Base-by-base conservation (phyloP, 2,888 invertebrate genomes). In the Meganola albula region DNA sequence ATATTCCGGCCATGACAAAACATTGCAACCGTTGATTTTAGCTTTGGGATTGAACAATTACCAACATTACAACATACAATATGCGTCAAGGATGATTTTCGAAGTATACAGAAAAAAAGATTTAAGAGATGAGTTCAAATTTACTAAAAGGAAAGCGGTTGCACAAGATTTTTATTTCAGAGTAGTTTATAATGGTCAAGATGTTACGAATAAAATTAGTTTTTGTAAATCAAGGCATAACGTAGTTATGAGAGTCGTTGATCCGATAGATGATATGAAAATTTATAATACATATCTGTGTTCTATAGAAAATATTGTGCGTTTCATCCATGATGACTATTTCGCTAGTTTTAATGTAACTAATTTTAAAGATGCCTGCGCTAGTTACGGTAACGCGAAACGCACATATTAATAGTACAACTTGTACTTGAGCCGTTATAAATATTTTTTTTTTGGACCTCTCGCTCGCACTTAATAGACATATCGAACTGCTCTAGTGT, bases 1-100 rank as follows among this genome's bases (percentile, higher is more conserved):
- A 0, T 96, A 94, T 64, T 97, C 97, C 0, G 97, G 97, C 0
- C 98, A 98, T 58, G 98, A 98, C 71, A 93, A 94, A 59, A 97
- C 97, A 0, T 63, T 98, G 20, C 93, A 95, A 57, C 94, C 95
- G 44, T 74, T 98, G 20, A 90, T 94, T 1, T 87, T 93, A 2
- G 94, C 96, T 0, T 67, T 98, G 27, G 96, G 97, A 0, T 73
- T 95, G 2, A 82, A 75, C 10, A 87, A 84, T 34, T 88, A 89
- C 37, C 88, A 89, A 26, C 87, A 90, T 44, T 89, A 91, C 8
- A 88, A 92, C 42, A 92, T 97, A 25, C 91, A 93, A 11, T 98
- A 96, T 68, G 97, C 96, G 0, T 92, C 97, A 0, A 86, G 98
- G 31, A 87, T 98, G 52, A 90, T 95, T 2, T 92, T 98, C 49